These are phyloP conservation scores for Anoplius nigerrimus DNA, from an alignment of 2,888 invertebrate genomes.

Conservation along the genomic window DNA sequence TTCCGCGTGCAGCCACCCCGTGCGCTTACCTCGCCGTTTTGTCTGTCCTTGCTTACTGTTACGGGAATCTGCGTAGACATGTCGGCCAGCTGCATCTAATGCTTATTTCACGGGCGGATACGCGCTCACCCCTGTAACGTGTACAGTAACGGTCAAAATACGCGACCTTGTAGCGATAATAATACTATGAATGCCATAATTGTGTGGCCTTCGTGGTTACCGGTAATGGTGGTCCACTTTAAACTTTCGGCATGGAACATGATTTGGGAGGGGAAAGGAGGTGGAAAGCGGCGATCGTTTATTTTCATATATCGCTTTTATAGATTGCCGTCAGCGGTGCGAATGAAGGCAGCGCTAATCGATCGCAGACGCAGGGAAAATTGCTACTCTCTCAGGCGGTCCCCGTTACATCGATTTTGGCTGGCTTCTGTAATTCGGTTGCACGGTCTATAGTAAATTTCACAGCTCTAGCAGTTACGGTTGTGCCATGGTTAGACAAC, in stretches of 20 bases:
- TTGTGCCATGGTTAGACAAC: neutral
- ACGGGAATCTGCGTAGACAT: slow-evolving; percentile 55
- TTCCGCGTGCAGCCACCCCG: slow-evolving; percentile 25
- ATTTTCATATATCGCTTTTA: no score
- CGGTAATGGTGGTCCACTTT: no score
- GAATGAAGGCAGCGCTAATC: no score
- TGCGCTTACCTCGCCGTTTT: slow-evolving; percentile 48
- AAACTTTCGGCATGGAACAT: no score
- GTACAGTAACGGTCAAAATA: slow-evolving; percentile 48
- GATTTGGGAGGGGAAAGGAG: no score
- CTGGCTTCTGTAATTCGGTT: no score
- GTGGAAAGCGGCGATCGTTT: no score
- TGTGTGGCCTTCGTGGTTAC: no score
- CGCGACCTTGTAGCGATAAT: slow-evolving; percentile 6
- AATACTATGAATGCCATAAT: slow-evolving; percentile 19
- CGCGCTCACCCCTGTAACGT: slow-evolving; percentile 44
- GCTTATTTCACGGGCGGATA: slow-evolving; percentile 59
- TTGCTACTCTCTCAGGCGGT: no score
- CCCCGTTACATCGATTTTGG: no score
- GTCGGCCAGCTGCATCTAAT: slow-evolving; percentile 56
- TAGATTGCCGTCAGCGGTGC: no score
- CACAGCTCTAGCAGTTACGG: neutral
- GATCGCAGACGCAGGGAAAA: no score
- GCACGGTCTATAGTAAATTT: neutral
- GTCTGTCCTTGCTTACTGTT: slow-evolving; percentile 50